Percentiles rank a stretch among this genome's conserved stretches.
Evolutionary conservation across 2,888 invertebrate species (phyloP).

Genomic region (Macroteleia sp.): DNA sequence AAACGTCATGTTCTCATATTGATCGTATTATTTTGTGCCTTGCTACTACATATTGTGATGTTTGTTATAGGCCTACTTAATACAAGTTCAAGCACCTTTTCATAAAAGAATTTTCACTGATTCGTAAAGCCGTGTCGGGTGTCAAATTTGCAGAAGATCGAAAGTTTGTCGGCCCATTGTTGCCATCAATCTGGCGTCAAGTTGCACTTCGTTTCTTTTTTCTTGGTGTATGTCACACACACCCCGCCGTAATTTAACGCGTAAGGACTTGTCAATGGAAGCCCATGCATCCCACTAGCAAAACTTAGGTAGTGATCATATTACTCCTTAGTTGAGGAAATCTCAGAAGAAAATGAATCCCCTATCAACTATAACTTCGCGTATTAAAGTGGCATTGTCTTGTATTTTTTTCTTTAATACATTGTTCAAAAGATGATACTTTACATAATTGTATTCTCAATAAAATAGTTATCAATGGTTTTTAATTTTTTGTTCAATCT

Average conservation of each 20-base stretch:
- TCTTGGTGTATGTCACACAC: constrained; percentile 66
- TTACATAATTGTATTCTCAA: too few species aligned
- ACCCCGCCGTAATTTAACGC: constrained; percentile 80
- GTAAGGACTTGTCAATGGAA: constrained; percentile 78
- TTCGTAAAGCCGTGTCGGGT: constrained; percentile 70
- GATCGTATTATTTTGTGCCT: constrained; percentile 61
- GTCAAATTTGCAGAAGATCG: constrained; percentile 77
- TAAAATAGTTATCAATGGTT: too few species aligned
- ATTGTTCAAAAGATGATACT: too few species aligned
- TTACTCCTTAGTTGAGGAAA: constrained; percentile 71
- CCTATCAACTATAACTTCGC: constrained; percentile 42
- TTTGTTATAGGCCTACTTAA: constrained; percentile 61
- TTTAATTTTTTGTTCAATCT: too few species aligned
- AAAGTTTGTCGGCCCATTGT: constrained; percentile 80
- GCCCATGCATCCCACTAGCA: constrained; percentile 71
- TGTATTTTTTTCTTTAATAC: too few species aligned
- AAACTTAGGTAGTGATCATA: constrained; percentile 76
- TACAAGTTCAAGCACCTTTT: constrained; percentile 52
- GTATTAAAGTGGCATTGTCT: too few species aligned
- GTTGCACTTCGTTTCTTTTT: constrained; percentile 74
- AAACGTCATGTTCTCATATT: constrained; percentile 59
- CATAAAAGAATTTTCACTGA: constrained; percentile 67
- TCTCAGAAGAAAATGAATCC: constrained; percentile 58
- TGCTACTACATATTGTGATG: constrained; percentile 35
- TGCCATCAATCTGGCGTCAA: constrained; percentile 79